These are phyloP conservation scores for Phrynosoma blainvillii DNA, from an alignment of 2,113 vertebrate genomes.

Conservation along the genomic window DNA sequence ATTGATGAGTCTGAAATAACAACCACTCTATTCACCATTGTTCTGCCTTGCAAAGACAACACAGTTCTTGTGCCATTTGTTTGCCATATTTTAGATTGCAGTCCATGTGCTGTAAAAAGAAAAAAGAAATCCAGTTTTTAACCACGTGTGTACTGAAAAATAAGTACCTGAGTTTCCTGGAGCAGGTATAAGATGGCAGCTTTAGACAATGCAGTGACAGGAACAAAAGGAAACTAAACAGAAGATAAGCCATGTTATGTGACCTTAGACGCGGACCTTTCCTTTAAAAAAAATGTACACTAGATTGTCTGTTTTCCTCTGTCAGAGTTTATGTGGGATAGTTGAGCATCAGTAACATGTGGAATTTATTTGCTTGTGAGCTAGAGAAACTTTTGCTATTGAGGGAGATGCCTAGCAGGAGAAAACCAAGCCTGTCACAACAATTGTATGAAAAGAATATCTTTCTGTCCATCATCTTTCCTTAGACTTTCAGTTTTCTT, in stretches of 20 bases:
- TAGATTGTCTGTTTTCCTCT: not conserved
- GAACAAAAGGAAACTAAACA: not conserved
- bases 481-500: not conserved
- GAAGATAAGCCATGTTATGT: not conserved
- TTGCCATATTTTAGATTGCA: too few relatives aligned
- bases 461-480: not conserved
- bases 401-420: not conserved
- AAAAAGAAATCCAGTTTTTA: not conserved
- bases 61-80: too few relatives aligned
- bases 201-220: not conserved
- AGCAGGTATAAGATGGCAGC: too few relatives aligned
- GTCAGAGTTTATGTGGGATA: not conserved
- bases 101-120: not conserved
- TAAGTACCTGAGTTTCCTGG: not conserved
- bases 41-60: too few relatives aligned
- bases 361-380: not conserved
- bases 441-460: not conserved
- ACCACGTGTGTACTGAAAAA: not conserved
- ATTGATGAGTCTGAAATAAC: not conserved
- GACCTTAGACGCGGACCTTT: not conserved
- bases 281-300: not conserved
- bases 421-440: not conserved
- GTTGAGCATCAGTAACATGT: accelerated
- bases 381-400: not conserved
- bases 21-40: not conserved